Conservation (phyloP, 2,113 vertebrate genomes). For the Oxyura jamaicensis region DNA sequence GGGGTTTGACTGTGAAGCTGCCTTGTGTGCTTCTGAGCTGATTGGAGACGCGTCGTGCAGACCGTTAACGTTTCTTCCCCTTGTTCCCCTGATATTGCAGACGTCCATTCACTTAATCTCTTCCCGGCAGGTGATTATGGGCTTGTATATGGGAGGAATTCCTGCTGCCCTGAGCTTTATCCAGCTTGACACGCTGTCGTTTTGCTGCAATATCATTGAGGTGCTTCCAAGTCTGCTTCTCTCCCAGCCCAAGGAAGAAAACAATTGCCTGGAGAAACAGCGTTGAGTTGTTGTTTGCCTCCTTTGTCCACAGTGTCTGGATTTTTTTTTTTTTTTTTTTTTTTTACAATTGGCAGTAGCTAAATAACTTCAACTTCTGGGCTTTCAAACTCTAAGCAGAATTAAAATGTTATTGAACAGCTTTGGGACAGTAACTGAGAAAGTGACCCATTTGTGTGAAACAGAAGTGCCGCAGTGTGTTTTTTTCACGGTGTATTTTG, state of each 20-base stretch:
- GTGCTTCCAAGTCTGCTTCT: not conserved
- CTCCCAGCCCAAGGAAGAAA: not conserved
- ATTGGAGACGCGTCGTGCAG: not conserved
- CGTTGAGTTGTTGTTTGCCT: not conserved
- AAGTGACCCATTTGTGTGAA: not conserved
- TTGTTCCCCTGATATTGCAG: rapidly evolving
- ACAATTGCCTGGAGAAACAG: not conserved
- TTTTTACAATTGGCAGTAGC: not conserved
- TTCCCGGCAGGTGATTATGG: not conserved
- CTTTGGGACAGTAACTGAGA: not conserved
- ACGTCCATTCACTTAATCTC: not conserved
- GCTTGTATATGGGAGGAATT: not conserved
- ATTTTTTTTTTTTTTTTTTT: not conserved
- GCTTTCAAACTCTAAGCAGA: not conserved
- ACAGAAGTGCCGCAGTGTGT: not conserved
- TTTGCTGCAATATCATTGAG: not conserved
- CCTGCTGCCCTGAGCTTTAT: not conserved
- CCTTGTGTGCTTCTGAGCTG: not conserved
- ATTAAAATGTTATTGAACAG: not conserved
- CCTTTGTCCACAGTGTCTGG: not conserved
- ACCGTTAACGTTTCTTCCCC: not conserved
- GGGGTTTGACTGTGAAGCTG: not conserved
- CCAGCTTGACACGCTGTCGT: rapidly evolving
- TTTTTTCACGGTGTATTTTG: not conserved
- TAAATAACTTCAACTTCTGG: not conserved